Conservation (phyloP, 2,888 invertebrate genomes). For the Muschampia plurimacula region DNA sequence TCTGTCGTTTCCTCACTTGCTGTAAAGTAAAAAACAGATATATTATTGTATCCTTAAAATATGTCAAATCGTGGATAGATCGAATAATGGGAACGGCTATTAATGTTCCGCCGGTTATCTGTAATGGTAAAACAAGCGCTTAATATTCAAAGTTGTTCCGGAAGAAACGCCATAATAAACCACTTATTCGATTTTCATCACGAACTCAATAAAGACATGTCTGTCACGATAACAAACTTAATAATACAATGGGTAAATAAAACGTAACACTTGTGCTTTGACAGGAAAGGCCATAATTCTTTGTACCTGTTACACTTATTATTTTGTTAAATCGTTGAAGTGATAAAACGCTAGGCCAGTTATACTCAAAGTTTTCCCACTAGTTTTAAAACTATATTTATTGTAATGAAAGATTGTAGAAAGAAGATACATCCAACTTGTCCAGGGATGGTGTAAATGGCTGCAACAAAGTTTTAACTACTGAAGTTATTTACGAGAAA, state of each 20-base stretch:
- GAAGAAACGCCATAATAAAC: slow-evolving; percentile 39
- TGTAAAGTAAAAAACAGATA: too few species aligned
- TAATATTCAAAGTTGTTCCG: slow-evolving; percentile 42
- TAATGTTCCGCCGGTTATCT: neutral
- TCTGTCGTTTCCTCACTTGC: too few species aligned
- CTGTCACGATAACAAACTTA: slow-evolving; percentile 39
- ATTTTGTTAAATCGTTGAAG: neutral
- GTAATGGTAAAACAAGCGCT: slow-evolving; percentile 7
- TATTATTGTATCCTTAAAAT: too few species aligned
- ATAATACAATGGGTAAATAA: neutral
- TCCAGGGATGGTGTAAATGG: too few species aligned
- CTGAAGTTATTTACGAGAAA: too few species aligned
- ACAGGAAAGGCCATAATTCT: slow-evolving; percentile 11
- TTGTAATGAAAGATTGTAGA: too few species aligned
- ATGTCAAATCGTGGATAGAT: too few species aligned
- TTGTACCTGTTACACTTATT: neutral
- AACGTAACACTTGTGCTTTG: neutral
- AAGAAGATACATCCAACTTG: too few species aligned
- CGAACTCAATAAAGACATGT: slow-evolving; percentile 52
- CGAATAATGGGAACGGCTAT: too few species aligned
- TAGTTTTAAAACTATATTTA: neutral
- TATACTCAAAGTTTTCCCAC: neutral
- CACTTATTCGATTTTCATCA: slow-evolving; percentile 49
- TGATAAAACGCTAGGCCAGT: neutral
- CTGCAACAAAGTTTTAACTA: too few species aligned